Conservation (phyloP, 2,888 invertebrate species). For the Tenthredo livida region DNA sequence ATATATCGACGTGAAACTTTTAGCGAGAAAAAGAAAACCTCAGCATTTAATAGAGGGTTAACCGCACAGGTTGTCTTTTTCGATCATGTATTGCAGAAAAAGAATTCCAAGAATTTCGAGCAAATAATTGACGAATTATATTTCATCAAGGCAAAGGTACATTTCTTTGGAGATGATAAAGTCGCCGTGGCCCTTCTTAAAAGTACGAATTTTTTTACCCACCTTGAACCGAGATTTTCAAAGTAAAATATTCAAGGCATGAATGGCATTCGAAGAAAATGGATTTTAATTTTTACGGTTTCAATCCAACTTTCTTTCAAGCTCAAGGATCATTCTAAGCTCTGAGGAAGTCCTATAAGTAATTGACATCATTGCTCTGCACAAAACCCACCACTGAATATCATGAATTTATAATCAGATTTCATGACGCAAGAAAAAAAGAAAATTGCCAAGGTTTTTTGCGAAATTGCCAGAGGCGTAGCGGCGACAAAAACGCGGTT, state of each 20-base stretch:
- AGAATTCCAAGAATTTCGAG: not conserved
- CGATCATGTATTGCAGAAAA: not conserved
- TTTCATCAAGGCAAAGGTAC: not conserved
- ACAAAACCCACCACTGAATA: not conserved
- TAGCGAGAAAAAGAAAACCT: not conserved
- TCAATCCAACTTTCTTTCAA: constrained; percentile 1
- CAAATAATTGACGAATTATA: not conserved
- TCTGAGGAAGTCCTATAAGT: not conserved
- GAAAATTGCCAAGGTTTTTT: not conserved
- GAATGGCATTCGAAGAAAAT: not conserved
- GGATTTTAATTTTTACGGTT: constrained; percentile 10
- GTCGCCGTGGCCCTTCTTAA: not conserved
- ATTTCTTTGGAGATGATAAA: not conserved
- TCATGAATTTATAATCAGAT: constrained; percentile 1
- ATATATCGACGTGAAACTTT: not conserved
- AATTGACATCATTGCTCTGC: not conserved
- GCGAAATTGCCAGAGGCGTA: not conserved
- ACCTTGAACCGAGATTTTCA: not conserved
- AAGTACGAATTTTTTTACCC: not conserved
- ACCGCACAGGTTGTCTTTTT: too few species aligned
- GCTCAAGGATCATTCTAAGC: not conserved
- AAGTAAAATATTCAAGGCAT: not conserved
- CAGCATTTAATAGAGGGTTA: not conserved
- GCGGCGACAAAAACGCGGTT: not conserved
- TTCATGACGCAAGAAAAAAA: not conserved